Percentiles rank a stretch among this genome's conserved stretches.
Evolutionary conservation across 1,140 invertebrate species (phyloP).

Genomic region (Solenopsis invicta): DNA sequence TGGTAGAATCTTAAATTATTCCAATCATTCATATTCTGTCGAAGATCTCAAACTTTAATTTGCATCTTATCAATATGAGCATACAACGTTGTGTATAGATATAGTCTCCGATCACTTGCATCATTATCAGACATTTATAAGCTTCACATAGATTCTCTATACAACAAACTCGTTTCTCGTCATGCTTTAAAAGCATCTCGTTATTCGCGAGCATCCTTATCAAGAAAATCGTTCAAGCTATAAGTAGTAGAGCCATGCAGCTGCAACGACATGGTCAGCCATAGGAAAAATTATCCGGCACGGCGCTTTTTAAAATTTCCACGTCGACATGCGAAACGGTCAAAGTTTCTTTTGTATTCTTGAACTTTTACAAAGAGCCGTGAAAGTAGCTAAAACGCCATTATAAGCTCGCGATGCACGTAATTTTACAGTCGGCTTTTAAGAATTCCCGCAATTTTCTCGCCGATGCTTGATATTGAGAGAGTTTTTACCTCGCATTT

Average conservation of each 20-base stretch:
- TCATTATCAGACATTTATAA: neutral
- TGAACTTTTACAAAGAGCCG: conserved; percentile 42
- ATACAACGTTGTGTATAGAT: neutral
- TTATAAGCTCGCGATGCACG: conserved; percentile 23
- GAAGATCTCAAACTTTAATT: neutral
- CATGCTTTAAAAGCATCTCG: neutral
- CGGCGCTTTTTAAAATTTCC: conserved; percentile 25
- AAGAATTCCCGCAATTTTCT: neutral
- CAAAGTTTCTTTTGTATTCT: conserved; percentile 16
- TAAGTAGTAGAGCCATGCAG: neutral
- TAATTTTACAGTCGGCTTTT: conserved; percentile 36
- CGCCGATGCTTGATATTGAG: neutral
- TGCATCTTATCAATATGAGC: neutral
- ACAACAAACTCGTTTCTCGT: neutral
- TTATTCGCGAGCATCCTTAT: neutral
- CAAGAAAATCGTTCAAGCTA: neutral
- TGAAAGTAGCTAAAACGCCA: conserved; percentile 23
- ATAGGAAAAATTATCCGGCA: conserved; percentile 29
- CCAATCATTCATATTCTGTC: neutral
- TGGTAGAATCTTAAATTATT: neutral
- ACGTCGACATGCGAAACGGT: conserved; percentile 24
- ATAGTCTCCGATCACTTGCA: neutral
- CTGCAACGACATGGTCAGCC: neutral
- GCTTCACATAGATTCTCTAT: neutral
- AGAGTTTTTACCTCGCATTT: neutral